Evolutionary conservation across 2,888 invertebrate genomes (phyloP).

Genomic region (Drosophila rellima): DNA sequence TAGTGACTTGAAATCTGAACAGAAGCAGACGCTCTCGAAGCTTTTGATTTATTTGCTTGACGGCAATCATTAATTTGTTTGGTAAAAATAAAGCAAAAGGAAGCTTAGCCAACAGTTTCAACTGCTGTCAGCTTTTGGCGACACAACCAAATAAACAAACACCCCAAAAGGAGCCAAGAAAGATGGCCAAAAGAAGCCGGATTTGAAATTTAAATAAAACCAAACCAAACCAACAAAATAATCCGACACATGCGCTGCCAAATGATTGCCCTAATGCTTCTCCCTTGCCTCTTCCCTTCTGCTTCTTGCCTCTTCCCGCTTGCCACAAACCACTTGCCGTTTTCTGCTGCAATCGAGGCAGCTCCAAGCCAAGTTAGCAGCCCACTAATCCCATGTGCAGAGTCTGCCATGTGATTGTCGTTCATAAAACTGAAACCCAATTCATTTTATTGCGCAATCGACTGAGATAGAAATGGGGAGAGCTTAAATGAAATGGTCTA

Average conservation of each 20-base stretch:
- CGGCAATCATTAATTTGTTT: conserved; percentile 73
- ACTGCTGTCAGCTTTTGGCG: conserved; percentile 74
- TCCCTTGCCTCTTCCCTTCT: conserved; percentile 1
- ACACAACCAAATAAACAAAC: conserved; percentile 43
- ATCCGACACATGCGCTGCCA: conserved; percentile 79
- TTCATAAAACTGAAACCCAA: conserved; percentile 66
- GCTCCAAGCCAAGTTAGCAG: conserved; percentile 13
- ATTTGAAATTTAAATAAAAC: conserved; percentile 67
- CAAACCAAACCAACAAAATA: conserved; percentile 62
- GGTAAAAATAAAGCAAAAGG: conserved; percentile 25
- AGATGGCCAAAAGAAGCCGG: conserved; percentile 25
- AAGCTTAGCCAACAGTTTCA: conserved; percentile 67
- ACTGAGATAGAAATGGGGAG: conserved; percentile 11
- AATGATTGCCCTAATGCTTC: conserved; percentile 66
- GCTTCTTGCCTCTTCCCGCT: not conserved
- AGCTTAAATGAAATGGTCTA: conserved; percentile 14
- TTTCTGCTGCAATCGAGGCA: conserved; percentile 19
- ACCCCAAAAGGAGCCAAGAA: conserved; percentile 20
- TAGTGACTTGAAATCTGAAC: conserved; percentile 22
- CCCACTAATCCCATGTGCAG: conserved; percentile 64
- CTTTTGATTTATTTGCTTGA: conserved; percentile 75
- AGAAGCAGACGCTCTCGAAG: conserved; percentile 37
- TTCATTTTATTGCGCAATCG: conserved; percentile 66
- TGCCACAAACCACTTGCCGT: not conserved
- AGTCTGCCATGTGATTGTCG: conserved; percentile 38